Evolutionary conservation across 2,113 vertebrate genomes (phyloP), one percentile per base, ranked within the genome.

Genomic region (Sylvia atricapilla): DNA sequence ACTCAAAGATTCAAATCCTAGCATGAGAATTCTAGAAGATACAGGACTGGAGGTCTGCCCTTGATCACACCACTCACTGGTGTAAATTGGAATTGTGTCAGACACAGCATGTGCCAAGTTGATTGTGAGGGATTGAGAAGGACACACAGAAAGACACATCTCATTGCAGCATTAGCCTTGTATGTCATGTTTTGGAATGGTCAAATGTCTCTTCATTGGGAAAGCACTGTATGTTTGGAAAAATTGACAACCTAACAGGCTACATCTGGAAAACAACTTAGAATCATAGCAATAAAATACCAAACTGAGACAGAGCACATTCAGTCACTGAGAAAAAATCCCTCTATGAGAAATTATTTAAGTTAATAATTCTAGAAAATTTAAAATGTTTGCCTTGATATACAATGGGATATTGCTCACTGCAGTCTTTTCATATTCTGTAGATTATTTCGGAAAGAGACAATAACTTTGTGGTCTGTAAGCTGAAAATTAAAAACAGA

Each of bases 241-340:
- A 96, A 94, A 94, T 3, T 95, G 37, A 90, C 88, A 90, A 84
- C 87, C 95, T 50, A 79, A 77, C 33, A 89, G 37, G 24, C 77
- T 95, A 79, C 62, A 90, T 94, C 77, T 91, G 87, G 84, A 96
- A 97, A 97, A 95, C 10, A 93, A 73, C 33, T 91, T 91, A 76
- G 73, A 52, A 46, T 84, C 39, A 66, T 66, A 85, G 90, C 46
- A 93, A 84, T 83, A 94, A 90, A 96, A 94, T 75, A 94, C 12
- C 58, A 94, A 89, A 93, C 2, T 86, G 66, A 97, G 75, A 91
- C 28, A 86, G 81, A 91, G 13, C 7, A 69, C n/a, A 84, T 68
- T 55, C 73, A 96, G 75, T 95, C 67, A 91, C 68, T 46, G 27
- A 90, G 58, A 52, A 96, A 96, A 91, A 93, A 84, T 72, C 52